A percentile compares a stretch with the other conserved stretches of the same genome.
phyloP scores from a whole-genome alignment of 2,113 vertebrate genomes.

The Dunckerocampus dactyliophorus region DNA sequence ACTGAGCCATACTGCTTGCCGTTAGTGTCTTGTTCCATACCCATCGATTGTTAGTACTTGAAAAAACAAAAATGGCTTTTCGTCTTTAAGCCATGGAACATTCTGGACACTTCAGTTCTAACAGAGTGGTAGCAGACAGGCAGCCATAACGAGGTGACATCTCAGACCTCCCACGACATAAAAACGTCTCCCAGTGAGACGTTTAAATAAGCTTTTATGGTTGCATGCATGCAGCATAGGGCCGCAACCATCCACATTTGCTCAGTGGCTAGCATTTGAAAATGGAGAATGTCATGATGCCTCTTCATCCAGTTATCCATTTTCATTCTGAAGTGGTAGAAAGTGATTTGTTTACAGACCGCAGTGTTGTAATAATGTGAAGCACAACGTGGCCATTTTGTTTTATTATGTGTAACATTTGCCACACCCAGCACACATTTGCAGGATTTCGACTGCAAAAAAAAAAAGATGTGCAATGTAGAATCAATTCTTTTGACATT shows the following conservation, averaged over 20 bases:
- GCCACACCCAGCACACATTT: not conserved
- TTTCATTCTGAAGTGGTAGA: not conserved
- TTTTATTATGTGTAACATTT: not conserved
- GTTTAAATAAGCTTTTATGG: not conserved
- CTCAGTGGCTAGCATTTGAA: not conserved
- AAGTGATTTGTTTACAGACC: constrained; percentile 7
- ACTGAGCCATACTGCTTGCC: not conserved
- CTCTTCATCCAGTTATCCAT: not conserved
- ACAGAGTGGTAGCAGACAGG: not conserved
- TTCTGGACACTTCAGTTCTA: not conserved
- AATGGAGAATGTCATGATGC: constrained; percentile 1
- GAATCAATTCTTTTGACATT: not conserved
- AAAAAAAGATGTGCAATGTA: not conserved
- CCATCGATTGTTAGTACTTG: not conserved
- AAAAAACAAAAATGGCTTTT: not conserved
- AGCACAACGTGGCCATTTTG: constrained; percentile 16
- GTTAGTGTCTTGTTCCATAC: not conserved
- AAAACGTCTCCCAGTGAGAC: not conserved
- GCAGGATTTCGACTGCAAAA: too few species aligned
- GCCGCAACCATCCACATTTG: constrained; percentile 13
- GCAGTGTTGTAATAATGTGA: not conserved
- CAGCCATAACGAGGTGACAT: not conserved
- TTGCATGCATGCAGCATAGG: not conserved
- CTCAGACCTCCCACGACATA: not conserved
- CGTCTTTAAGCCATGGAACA: not conserved